These are phyloP conservation scores for Siniperca knerii DNA, from an alignment of 2,113 vertebrate genomes.

Conservation along the genomic window DNA sequence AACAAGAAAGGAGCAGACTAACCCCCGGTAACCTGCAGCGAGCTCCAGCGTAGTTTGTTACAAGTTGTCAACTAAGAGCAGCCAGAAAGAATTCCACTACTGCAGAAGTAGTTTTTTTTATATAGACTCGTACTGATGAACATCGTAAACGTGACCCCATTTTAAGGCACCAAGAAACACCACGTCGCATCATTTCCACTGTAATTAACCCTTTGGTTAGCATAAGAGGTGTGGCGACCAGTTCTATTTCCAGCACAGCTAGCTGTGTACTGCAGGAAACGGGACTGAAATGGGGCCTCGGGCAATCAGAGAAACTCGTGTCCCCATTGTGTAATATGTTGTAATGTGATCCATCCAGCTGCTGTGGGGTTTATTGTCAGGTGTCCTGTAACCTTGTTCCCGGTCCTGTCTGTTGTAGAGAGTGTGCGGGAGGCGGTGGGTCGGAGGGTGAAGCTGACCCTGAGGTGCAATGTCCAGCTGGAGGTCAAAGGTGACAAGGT, in stretches of 20 bases:
- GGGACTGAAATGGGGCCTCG: background rate
- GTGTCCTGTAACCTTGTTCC: background rate
- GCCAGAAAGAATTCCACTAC: background rate
- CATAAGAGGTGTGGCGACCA: background rate
- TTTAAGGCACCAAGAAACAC: background rate
- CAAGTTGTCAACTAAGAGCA: too few relatives aligned
- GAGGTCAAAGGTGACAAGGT: conserved; percentile 94
- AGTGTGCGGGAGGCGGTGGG: conserved; percentile 92
- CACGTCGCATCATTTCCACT: background rate
- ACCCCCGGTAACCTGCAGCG: too few relatives aligned
- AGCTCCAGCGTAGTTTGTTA: too few relatives aligned
- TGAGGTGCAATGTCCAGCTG: conserved; percentile 92
- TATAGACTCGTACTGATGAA: background rate
- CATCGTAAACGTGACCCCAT: background rate
- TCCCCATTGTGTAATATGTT: background rate
- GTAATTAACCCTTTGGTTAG: background rate
- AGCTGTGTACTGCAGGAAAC: background rate
- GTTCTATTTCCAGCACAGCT: background rate
- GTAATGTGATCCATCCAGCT: background rate
- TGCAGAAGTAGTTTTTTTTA: background rate
- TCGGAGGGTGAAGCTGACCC: conserved; percentile 88
- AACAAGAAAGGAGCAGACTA: too few relatives aligned
- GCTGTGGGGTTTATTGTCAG: background rate
- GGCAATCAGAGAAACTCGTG: background rate
- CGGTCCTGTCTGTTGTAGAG: conserved; percentile 64